Base-by-base conservation (phyloP, 1,140 invertebrate species). In the Bombus waltoni region DNA sequence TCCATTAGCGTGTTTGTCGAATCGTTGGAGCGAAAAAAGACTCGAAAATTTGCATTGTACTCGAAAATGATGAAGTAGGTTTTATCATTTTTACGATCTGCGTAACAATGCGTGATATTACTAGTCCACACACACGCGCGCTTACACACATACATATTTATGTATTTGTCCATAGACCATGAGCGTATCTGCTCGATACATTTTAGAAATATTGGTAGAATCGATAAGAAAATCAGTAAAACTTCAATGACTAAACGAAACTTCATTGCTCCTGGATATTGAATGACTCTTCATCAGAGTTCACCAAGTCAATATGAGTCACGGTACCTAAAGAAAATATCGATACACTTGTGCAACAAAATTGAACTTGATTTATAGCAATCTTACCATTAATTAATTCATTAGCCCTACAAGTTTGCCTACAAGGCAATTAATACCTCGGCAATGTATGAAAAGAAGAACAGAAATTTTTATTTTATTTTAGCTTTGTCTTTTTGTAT, bases 331-430 rank as follows among this genome's bases (percentile, higher is more conserved):
- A 66, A 38, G 47, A 13, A 40, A 53, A 78, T 53, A 35, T 38
- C 70, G 59, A 59, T 53, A n/a, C 70, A 53, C n/a, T 38, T 40
- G 10, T 57, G 10, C 53, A 13, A 28, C 66, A 78, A 79, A 84
- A 78, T 85, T 85, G 70, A 85, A 85, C 77, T 81, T 85, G 70
- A 85, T 59, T 85, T 73, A 57, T 42, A 85, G 80, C 53, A 53
- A 72, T 72, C 35, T 66, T 18, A 44, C 18, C 42, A 47, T 35
- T 79, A 25, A 73, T 85, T 65, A 73, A 80, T 65, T 28, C 74
- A 32, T 57, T 32, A 59, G 1, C 74, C 65, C 42, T 68, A 15
- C 44, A 68, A 35, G 8, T 18, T 59, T 70, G 25, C 32, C 22
- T 70, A 47, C 0, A 4, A 57, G 53, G 3, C 22, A 62, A 82